A percentile compares a stretch with the other conserved stretches of the same genome.
Evolutionary conservation across 2,113 vertebrate species (phyloP).

Genomic region (Empidonax alnorum): DNA sequence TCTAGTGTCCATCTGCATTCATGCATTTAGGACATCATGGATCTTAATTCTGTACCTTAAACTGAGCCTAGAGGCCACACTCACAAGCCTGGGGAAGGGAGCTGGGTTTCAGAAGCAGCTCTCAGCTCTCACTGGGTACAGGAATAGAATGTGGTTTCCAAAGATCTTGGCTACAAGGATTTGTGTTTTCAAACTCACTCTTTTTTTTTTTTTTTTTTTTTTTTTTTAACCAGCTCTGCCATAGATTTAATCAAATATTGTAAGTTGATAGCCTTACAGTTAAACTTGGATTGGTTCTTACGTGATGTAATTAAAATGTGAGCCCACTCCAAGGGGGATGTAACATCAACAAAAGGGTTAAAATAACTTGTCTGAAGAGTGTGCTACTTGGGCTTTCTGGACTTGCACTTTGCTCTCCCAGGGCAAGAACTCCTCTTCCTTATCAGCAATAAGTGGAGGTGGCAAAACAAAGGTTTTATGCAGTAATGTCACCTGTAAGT

Average conservation of each 20-base stretch:
- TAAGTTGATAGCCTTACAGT: background rate
- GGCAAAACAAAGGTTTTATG: slow-evolving; percentile 38
- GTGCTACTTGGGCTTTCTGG: background rate
- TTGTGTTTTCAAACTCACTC: background rate
- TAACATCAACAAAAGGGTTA: background rate
- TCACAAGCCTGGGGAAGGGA: background rate
- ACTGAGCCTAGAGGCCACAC: background rate
- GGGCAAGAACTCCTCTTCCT: background rate
- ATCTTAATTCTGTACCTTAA: rapidly evolving
- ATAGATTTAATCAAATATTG: background rate
- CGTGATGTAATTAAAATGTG: background rate
- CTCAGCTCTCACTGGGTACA: background rate
- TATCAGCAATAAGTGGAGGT: background rate
- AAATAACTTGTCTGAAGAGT: background rate
- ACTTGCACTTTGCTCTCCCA: background rate
- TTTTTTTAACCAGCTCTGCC: background rate
- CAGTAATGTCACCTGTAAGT: slow-evolving; percentile 50
- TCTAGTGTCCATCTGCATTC: background rate
- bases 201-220: too few species aligned
- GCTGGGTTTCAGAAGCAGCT: background rate
- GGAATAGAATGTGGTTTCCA: background rate
- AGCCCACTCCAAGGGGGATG: background rate
- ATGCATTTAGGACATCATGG: background rate
- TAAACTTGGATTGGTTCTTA: background rate
- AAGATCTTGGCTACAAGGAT: background rate